Evolutionary conservation across 2,888 invertebrate genomes (phyloP), one percentile per base, ranked within the genome.

Genomic region (Osmoderma eremita): DNA sequence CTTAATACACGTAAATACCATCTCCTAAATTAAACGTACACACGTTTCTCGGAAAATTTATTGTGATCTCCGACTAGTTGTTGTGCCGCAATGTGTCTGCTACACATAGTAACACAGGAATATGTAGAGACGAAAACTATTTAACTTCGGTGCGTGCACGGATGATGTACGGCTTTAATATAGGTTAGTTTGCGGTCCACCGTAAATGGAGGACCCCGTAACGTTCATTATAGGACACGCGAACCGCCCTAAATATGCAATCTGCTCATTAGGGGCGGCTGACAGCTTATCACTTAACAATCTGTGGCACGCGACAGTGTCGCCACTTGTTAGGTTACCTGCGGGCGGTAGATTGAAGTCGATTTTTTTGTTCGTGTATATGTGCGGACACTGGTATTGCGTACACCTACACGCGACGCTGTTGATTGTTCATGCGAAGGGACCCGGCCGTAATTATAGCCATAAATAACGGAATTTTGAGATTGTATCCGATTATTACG

Each of bases 171-270:
- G 58, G 64, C 48, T 63, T 63, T 54, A 63, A 63, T 63, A 62
- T 62, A 48, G 67, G 62, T 67, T 67, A 63, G 67, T 67, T 67
- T 63, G 67, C 39, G 66, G 66, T 62, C 36, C 50, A 42, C 50
- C 51, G 66, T 67, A 67, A 67, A 62, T 63, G 63, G 54, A 45
- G 62, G 54, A 56, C 41, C 62, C 45, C 45, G 53, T 51, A 45
- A 36, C 61, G 61, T 64, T 51, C 58, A 58, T 65, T 65, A 58
- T 61, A 58, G 48, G 51, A 53, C 68, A 61, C 68, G 61, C 61
- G 53, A 65, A 38, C 68, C 58, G 50, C 65, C 49, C 68, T 69
- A 69, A 69, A 69, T 69, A 69, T 66, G 66, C 68, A 69, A 69
- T 69, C 65, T 54, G 63, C 61, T 66, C 66, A 56, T 69, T 69